Percentiles rank a stretch among this genome's conserved stretches.
phyloP scores from a whole-genome alignment of 2,888 invertebrate genomes.

The Siphonodentalium dalli region DNA sequence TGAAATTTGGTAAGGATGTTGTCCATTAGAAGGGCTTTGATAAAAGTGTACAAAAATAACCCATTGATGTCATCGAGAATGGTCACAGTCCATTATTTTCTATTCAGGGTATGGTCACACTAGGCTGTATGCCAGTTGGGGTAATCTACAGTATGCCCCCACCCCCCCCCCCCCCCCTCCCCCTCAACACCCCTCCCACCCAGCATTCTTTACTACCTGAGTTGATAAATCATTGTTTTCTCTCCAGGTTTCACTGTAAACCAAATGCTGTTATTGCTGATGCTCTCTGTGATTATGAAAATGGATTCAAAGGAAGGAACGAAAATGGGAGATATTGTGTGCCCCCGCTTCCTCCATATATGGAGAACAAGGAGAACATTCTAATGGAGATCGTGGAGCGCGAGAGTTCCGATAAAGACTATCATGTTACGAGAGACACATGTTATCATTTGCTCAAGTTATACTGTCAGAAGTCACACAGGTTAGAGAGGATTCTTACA shows the following conservation, averaged over 20 bases:
- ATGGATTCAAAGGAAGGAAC: conserved; percentile 64
- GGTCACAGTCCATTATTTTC: no score
- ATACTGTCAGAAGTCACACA: conserved; percentile 70
- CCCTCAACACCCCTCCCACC: no score
- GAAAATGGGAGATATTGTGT: conserved; percentile 46
- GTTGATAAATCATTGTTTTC: background rate
- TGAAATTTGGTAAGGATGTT: no score
- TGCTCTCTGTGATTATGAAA: conserved; percentile 76
- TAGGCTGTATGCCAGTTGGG: no score
- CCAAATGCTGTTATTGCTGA: conserved; percentile 78
- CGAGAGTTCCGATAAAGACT: conserved; percentile 24
- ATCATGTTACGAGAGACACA: conserved; percentile 68
- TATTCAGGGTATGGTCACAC: no score
- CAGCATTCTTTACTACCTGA: no score
- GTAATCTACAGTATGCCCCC: no score
- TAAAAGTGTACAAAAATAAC: no score
- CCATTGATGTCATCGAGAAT: no score
- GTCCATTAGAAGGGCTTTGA: no score
- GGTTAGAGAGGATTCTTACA: conserved; percentile 75
- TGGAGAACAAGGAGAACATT: conserved; percentile 38
- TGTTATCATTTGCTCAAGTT: conserved; percentile 84
- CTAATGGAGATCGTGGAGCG: conserved; percentile 17
- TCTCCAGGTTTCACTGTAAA: conserved; percentile 74
- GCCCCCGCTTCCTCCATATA: conserved; percentile 60
- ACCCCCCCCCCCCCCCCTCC: no score